A percentile compares a stretch with the other conserved stretches of the same genome.
These are phyloP conservation scores for Plumapathes pennacea DNA, from an alignment of 92 coral and sea anemone genomes.

Conservation along the genomic window DNA sequence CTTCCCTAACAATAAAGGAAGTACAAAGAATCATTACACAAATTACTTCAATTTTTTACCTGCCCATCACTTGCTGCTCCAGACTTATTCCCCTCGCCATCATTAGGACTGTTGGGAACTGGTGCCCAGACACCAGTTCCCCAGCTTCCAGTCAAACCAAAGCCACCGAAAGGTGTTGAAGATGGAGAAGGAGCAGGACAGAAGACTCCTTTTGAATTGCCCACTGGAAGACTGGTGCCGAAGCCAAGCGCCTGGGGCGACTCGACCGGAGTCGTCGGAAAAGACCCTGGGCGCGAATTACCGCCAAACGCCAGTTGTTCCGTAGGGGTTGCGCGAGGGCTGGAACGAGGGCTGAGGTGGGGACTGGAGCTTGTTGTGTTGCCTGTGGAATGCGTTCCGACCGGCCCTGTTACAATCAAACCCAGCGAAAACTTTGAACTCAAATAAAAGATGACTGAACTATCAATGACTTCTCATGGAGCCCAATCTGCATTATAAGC, in stretches of 20 bases:
- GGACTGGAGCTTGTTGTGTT: too few species aligned
- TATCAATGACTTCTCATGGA: too few species aligned
- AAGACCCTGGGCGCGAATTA: slow-evolving; percentile 9
- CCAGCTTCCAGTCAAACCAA: slow-evolving; percentile 86
- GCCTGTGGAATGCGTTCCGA: too few species aligned
- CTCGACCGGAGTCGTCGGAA: slow-evolving; percentile 32
- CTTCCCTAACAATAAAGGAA: too few species aligned
- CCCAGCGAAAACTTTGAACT: too few species aligned
- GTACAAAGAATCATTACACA: too few species aligned
- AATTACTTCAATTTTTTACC: too few species aligned
- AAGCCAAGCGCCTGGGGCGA: slow-evolving; percentile 44
- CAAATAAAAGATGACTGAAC: too few species aligned
- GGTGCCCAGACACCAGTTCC: slow-evolving; percentile 93
- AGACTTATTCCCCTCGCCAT: slow-evolving; percentile 33
- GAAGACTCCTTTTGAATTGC: too few species aligned
- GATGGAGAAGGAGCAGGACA: slow-evolving; percentile 57
- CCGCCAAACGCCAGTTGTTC: slow-evolving; percentile 23
- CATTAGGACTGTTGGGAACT: slow-evolving; percentile 46
- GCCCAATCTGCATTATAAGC: too few species aligned
- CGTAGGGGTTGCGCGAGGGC: slow-evolving; percentile 14
- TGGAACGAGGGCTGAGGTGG: too few species aligned
- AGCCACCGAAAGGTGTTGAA: slow-evolving; percentile 82
- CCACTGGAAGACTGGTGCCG: slow-evolving; percentile 43
- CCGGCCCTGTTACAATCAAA: too few species aligned
- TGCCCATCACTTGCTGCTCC: slow-evolving; percentile 19